Base-by-base conservation (phyloP, 2,888 invertebrate genomes). In the Monochamus alternatus region DNA sequence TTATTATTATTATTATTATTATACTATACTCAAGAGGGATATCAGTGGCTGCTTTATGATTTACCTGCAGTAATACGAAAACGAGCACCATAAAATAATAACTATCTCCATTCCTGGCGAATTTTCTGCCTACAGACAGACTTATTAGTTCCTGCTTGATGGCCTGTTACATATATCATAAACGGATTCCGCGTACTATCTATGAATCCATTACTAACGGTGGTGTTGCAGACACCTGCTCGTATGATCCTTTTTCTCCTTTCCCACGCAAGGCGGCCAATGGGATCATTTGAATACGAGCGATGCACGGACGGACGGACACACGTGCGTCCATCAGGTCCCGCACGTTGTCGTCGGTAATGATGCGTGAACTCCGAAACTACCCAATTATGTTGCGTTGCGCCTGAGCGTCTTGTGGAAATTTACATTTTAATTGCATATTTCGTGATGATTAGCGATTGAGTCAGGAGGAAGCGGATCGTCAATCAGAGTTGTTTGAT, bases 301-400 rank as follows among this genome's bases (percentile, higher is more conserved):
- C 52, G 55, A 55, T 30, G 32, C 32, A 70, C 69, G 69, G 76
- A 80, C 58, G 70, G 74, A 74, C 78, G 79, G 77, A 80, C 81
- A 81, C 81, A 81, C 81, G 81, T 81, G 81, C 64, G 77, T 80
- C 80, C 64, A 77, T 32, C 69, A 47, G 52, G 44, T 60, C 60
- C 62, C 60, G 62, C 69, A 38, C 60, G 44, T 22, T 63, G 78
- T 71, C 64, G 73, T 22, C 65, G 78, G 76, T 77, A 80, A 80
- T 80, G 80, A 75, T 77, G 78, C 80, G 78, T 80, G 74, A 78
- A 80, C 74, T 68, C 74, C 55, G 76, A 76, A 79, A 79, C 77
- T 80, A 80, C 81, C 82, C 82, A 82, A 82, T 82, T 81, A 81
- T 76, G 75, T 77, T 72, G 78, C 81, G 82, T 81, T 81, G 81